Conservation (phyloP, 2,113 vertebrate genomes). For the Jaculus jaculus region DNA sequence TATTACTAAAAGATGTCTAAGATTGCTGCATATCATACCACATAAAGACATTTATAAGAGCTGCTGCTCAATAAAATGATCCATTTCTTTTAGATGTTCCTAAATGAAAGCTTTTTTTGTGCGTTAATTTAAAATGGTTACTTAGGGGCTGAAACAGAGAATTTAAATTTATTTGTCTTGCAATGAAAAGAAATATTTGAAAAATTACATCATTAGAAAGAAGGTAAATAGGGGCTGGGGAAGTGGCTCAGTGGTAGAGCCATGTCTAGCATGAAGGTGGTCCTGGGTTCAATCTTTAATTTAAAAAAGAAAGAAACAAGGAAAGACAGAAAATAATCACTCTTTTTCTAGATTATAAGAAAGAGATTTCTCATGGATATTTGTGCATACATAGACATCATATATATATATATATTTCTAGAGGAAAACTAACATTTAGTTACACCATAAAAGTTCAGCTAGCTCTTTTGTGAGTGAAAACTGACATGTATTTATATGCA, state of each 20-base stretch:
- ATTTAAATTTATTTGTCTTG: slow-evolving; percentile 9
- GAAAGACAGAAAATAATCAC: background rate
- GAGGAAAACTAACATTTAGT: background rate
- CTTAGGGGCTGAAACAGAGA: background rate
- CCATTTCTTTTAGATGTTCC: background rate
- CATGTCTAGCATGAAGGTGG: background rate
- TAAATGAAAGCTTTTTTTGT: background rate
- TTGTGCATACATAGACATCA: background rate
- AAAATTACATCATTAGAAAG: background rate
- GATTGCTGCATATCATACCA: background rate
- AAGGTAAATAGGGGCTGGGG: background rate
- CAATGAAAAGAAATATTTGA: background rate
- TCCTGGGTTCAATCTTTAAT: background rate
- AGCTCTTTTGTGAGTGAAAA: background rate
- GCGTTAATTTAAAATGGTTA: slow-evolving; percentile 12
- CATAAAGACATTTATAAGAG: background rate
- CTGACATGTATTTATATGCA: slow-evolving; percentile 21
- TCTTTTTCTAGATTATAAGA: background rate
- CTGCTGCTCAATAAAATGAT: background rate
- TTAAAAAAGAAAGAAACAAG: background rate
- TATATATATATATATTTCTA: background rate
- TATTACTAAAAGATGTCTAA: slow-evolving; percentile 9
- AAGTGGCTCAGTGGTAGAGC: background rate
- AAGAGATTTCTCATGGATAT: background rate
- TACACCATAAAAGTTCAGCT: slow-evolving; percentile 14